Evolutionary conservation across 2,113 vertebrate species (phyloP), one percentile per base, ranked within the genome.

Genomic region (Butorides virescens): DNA sequence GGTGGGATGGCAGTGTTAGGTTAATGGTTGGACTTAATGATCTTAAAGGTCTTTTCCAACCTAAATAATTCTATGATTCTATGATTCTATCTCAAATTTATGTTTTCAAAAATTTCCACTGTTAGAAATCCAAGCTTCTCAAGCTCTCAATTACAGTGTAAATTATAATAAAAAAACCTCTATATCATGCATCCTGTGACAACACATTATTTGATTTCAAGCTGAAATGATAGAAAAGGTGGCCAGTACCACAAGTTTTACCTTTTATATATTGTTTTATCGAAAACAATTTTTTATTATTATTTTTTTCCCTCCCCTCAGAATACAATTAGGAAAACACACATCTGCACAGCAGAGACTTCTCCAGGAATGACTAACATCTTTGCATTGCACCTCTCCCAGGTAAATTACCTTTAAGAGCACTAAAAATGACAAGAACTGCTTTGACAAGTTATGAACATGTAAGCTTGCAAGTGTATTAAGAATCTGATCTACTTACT

Each of bases 321-420:
- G 62, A 96, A 94, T 76, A 34, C 3, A 37, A 70, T 77, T 34
- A 75, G 49, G 59, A 95, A 88, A 83, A 74, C 1, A 17, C 16
- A 56, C 4, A 61, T 42, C 27, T 92, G 58, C 78, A 93, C 21
- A 87, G 58, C 44, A 6, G 22, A 55, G 1, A 16, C 37, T 92
- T 36, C 47, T 87, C 37, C 23, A 72, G 44, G 53, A 88, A 65
- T 76, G 9, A 72, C 4, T 79, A 23, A n/a, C 23, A 66, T 81
- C n/a, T 75, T 82, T 53, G 20, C 46, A 63, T 39, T 65, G 27
- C 39, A 62, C 17, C 63, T 87, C 37, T 92, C 44, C 17, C n/a
- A 79, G 46, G 70, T 81, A 95, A 93, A 95, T 89, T 92, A 67
- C 65, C 42, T 81, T 95, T 92, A 96, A 89, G 53, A 78, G 44